Base-by-base conservation (phyloP, 1,140 invertebrate genomes). In the Littorina saxatilis region DNA sequence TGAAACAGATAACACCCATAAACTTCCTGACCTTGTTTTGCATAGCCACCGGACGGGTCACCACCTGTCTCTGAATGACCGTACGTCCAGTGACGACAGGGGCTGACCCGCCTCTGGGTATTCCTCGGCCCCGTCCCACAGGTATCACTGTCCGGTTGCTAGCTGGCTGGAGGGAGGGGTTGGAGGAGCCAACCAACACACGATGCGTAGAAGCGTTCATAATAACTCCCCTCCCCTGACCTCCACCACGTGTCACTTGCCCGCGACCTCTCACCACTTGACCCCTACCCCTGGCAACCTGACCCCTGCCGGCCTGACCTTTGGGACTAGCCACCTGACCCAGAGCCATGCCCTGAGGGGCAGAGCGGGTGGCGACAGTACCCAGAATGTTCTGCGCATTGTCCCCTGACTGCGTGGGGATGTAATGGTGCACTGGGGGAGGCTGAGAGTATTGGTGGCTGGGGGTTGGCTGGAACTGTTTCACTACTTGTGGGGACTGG, bases 61-160 rank as follows among this genome's bases (percentile, higher is more conserved):
- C 27, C 66, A 68, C 66, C 66, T 68, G 66, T 39, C 66, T 68
- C 66, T 68, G 66, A 1, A 68, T 35, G 7, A 68, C 66, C 9
- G 35, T 39, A 5, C 66, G 66, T 13, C 35, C 66, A 9, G 2
- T 7, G 2, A 2, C 9, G 27, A 39, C 7, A n/a, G 73, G 27
- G 4, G n/a, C 7, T 23, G n/a, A 9, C 5, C 9, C 55, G 7
- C 66, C 66, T 17, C 35, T 7, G 0, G 15, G 32, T 7, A 68
- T 32, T 17, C 32, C 66, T 5, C 66, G 13, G 15, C 66, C 66
- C 35, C 66, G 4, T 7, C 66, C 66, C 35, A 68, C 35, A 37
- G 66, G 66, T 2, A 68, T 39, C 66, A 68, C 66, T 23, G 35
- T 39, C 35, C 66, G 37, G 66, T 39, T 68, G 66, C 66, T 68